Evolutionary conservation across 1,140 invertebrate genomes (phyloP).

Genomic region (Brachionus asplanchnoidis): DNA sequence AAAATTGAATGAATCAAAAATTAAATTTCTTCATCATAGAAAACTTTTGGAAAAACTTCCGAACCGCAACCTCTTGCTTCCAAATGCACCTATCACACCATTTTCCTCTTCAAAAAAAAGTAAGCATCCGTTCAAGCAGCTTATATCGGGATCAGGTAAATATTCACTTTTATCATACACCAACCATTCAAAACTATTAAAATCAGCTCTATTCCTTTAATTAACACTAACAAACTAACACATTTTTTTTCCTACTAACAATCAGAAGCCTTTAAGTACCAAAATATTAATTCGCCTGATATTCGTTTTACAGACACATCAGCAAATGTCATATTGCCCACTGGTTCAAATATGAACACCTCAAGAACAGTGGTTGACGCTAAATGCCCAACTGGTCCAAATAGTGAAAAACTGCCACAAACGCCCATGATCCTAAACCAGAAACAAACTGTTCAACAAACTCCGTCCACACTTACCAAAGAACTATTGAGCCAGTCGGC

Average conservation of each 20-base stretch:
- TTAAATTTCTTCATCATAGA: neutral
- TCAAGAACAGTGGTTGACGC: neutral
- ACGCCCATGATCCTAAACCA: constrained; percentile 8
- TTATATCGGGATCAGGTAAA: constrained; percentile 25
- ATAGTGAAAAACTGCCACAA: neutral
- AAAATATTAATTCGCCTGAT: constrained; percentile 25
- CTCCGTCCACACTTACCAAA: neutral
- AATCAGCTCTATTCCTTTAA: neutral
- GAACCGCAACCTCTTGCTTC: neutral
- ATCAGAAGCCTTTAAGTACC: neutral
- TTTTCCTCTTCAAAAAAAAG: constrained; percentile 29
- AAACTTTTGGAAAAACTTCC: constrained; percentile 36
- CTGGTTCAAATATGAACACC: neutral
- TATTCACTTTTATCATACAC: neutral
- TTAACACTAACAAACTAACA: neutral
- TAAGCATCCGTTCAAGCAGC: constrained; percentile 27
- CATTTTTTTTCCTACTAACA: neutral
- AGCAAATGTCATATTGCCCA: neutral
- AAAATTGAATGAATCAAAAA: neutral
- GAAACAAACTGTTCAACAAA: neutral
- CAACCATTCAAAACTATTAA: no score
- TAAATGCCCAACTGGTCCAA: neutral
- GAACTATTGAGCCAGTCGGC: neutral
- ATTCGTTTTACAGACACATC: constrained; percentile 27
- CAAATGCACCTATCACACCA: constrained; percentile 27